Percentiles rank a stretch among this genome's conserved stretches.
These are phyloP conservation scores for Bombus confusus DNA, from an alignment of 1,140 invertebrate species.

Conservation along the genomic window DNA sequence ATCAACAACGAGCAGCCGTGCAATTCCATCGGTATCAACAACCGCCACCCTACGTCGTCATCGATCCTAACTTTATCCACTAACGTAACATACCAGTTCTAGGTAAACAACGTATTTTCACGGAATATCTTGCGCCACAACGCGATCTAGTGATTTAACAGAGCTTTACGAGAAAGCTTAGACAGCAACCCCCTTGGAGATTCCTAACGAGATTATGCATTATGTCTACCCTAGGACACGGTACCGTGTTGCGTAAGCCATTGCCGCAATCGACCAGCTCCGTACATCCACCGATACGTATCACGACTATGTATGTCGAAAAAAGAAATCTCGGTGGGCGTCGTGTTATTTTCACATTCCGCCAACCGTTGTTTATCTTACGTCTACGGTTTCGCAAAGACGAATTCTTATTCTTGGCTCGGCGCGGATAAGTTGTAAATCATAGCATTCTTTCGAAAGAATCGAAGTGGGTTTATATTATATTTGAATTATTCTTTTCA, in stretches of 20 bases:
- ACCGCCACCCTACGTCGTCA: not conserved
- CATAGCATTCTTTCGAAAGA: too few species aligned
- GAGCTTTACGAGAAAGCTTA: not conserved
- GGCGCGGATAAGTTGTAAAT: not conserved
- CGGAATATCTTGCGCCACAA: not conserved
- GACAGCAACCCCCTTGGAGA: slow-evolving; percentile 19
- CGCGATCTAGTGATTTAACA: not conserved
- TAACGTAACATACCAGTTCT: not conserved
- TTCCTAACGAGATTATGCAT: slow-evolving; percentile 53
- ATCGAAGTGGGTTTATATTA: not conserved
- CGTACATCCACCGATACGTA: not conserved
- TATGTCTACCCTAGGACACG: slow-evolving; percentile 10
- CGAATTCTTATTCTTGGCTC: not conserved
- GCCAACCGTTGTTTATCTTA: slow-evolving; percentile 4
- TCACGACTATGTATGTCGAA: slow-evolving; percentile 13
- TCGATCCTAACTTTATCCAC: not conserved
- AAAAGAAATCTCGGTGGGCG: slow-evolving; percentile 21
- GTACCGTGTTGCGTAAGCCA: slow-evolving; percentile 44
- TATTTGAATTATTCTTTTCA: not conserved
- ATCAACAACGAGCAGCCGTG: not conserved
- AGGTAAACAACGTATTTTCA: not conserved
- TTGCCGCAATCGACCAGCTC: slow-evolving; percentile 13
- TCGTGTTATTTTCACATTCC: slow-evolving; percentile 38
- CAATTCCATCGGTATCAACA: not conserved
- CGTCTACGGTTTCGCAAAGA: not conserved